phyloP scores from a whole-genome alignment of 2,113 vertebrate species.

The Vidua macroura region DNA sequence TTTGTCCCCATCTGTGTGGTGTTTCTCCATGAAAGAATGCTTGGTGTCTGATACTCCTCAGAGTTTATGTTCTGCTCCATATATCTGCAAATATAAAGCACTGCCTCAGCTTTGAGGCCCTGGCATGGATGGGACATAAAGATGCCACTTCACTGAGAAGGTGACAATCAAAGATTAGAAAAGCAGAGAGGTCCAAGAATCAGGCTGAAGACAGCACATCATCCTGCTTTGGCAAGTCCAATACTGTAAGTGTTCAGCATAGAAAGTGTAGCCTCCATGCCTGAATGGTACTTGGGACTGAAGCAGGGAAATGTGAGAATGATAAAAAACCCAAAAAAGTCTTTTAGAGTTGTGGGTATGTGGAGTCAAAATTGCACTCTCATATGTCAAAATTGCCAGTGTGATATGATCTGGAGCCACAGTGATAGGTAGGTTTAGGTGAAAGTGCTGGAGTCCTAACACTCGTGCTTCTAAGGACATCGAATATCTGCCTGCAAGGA shows the following conservation, averaged over 20 bases:
- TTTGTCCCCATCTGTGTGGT: not conserved
- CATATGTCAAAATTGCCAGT: not conserved
- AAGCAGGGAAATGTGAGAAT: not conserved
- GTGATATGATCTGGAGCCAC: not conserved
- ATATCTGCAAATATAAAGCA: not conserved
- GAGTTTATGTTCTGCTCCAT: not conserved
- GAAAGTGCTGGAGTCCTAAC: not conserved
- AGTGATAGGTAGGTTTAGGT: not conserved
- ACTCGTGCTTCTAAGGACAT: not conserved
- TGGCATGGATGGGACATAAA: not conserved
- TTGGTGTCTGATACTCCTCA: not conserved
- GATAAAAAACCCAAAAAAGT: rapidly evolving
- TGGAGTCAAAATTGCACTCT: not conserved
- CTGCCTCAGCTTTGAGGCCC: not conserved
- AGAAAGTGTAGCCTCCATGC: not conserved
- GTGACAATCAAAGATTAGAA: not conserved
- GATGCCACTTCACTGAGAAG: not conserved
- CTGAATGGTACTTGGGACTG: not conserved
- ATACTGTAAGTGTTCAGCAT: too few relatives aligned
- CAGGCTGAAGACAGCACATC: not conserved
- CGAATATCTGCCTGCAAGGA: not conserved
- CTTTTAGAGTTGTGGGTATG: not conserved
- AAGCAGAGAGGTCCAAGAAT: not conserved
- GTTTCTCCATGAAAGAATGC: not conserved
- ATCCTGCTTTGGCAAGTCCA: not conserved